Evolutionary conservation across 2,888 invertebrate species (phyloP).

Genomic region (Drosophila monieri): DNA sequence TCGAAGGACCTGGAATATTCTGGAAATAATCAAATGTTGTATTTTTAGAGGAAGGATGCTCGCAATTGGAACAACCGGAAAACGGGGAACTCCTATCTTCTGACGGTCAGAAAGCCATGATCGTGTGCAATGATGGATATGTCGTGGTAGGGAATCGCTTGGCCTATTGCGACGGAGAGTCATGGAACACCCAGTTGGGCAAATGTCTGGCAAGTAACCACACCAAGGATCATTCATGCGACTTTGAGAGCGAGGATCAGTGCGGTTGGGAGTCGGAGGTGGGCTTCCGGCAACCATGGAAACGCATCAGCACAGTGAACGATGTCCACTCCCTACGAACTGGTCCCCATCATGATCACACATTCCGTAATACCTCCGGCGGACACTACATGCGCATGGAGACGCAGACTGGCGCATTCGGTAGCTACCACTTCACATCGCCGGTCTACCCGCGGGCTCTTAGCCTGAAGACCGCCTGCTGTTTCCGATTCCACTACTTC

Average conservation of each 20-base stretch:
- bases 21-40: not conserved
- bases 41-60: conserved; percentile 86
- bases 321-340: conserved; percentile 83
- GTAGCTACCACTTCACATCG: conserved; percentile 87
- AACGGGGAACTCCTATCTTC: conserved; percentile 84
- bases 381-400: conserved; percentile 94
- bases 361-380: conserved; percentile 85
- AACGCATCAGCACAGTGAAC: conserved; percentile 85
- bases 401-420: conserved; percentile 60
- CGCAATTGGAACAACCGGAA: conserved; percentile 80
- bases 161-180: conserved; percentile 89
- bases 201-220: conserved; percentile 84
- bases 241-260: conserved; percentile 85
- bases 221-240: conserved; percentile 63
- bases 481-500: conserved; percentile 90
- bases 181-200: conserved; percentile 89
- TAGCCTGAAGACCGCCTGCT: conserved; percentile 84
- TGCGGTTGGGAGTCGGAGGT: conserved; percentile 92
- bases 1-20: not conserved
- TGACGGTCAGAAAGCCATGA: conserved; percentile 86
- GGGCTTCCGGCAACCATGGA: conserved; percentile 89
- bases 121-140: conserved; percentile 88
- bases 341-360: conserved; percentile 91
- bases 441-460: conserved; percentile 86
- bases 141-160: conserved; percentile 86